A percentile compares a stretch with the other conserved stretches of the same genome.
These are phyloP conservation scores for Tipula confusa DNA, from an alignment of 2,888 invertebrate species.

Conservation along the genomic window DNA sequence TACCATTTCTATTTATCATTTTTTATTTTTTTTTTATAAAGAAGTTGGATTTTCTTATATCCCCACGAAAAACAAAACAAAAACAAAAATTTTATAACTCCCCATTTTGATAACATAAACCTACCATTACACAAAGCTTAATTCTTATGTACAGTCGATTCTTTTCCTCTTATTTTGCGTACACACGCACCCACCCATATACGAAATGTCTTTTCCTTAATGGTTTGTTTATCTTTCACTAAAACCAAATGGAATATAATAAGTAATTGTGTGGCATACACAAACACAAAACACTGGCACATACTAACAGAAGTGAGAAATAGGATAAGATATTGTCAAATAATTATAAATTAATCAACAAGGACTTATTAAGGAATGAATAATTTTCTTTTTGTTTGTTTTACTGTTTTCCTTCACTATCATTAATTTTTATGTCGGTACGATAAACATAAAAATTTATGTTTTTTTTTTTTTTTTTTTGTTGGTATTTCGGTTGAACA, in stretches of 20 bases:
- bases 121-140: slow-evolving; percentile 7
- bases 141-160: neutral
- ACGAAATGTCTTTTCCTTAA: neutral
- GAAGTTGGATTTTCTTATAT: neutral
- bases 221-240: slow-evolving; percentile 6
- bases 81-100: neutral
- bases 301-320: neutral
- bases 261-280: slow-evolving; percentile 6
- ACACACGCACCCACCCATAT: too few relatives aligned
- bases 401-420: neutral
- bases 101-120: slow-evolving; percentile 20
- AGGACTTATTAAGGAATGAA: slow-evolving; percentile 14
- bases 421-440: slow-evolving; percentile 12
- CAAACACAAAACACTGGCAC: too few relatives aligned
- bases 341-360: slow-evolving; percentile 30
- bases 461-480: neutral
- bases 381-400: neutral
- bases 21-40: too few relatives aligned
- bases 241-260: neutral
- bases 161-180: neutral
- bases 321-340: slow-evolving; percentile 20
- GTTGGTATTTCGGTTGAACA: neutral
- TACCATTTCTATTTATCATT: slow-evolving; percentile 14
- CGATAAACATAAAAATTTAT: slow-evolving; percentile 26
- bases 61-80: neutral